Conservation (phyloP, 2,797 vertebrate genomes). For the Cirrhinus mrigala region DNA sequence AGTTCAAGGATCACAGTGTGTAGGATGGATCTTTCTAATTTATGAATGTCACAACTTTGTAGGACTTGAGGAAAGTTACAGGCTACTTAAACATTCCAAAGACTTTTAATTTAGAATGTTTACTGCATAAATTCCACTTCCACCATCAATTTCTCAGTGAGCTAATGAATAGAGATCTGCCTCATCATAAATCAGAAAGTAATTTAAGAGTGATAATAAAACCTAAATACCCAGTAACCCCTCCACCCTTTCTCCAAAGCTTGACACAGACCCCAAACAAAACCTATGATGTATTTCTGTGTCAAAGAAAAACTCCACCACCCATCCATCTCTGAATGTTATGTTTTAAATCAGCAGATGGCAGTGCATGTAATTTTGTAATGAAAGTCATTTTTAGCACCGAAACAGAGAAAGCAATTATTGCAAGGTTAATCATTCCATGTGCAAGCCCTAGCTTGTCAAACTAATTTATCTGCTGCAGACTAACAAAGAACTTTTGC, state of each 20-base stretch:
- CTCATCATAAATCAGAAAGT: constrained; percentile 64
- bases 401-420: constrained; percentile 36
- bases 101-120: constrained; percentile 70
- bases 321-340: constrained; percentile 30
- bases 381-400: constrained; percentile 39
- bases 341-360: constrained; percentile 26
- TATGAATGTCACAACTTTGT: constrained; percentile 71
- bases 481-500: constrained; percentile 19
- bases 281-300: neutral
- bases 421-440: constrained; percentile 40
- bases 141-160: constrained; percentile 43
- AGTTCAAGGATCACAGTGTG: constrained; percentile 65
- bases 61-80: constrained; percentile 72
- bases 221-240: constrained; percentile 32
- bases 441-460: constrained; percentile 24
- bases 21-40: constrained; percentile 72
- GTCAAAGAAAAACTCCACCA: neutral
- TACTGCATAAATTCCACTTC: constrained; percentile 68
- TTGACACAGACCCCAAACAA: neutral
- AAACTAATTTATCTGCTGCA: constrained; percentile 20
- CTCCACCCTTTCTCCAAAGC: neutral
- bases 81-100: constrained; percentile 67
- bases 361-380: constrained; percentile 38
- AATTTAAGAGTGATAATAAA: constrained; percentile 60
- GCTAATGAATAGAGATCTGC: constrained; percentile 62